Conservation (phyloP, 2,797 vertebrate species). For the Mus caroli region DNA sequence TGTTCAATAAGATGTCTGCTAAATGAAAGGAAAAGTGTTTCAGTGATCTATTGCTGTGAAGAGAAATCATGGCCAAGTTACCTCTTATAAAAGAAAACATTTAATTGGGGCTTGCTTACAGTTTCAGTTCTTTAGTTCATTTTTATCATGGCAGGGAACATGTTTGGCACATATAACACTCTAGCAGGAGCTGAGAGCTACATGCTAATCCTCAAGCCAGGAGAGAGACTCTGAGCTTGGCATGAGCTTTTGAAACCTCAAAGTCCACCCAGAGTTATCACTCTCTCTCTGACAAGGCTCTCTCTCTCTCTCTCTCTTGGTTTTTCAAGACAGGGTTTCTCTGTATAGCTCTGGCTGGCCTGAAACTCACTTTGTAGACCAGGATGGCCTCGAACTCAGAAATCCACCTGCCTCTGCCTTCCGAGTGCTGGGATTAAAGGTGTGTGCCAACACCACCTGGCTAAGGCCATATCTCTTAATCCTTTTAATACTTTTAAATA, state of each 20-base stretch:
- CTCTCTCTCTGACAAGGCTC: background rate
- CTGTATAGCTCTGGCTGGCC: too few species aligned
- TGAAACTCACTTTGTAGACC: too few species aligned
- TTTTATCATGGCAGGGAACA: background rate
- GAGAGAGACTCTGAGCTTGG: background rate
- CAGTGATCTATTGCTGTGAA: background rate
- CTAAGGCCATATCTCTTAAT: background rate
- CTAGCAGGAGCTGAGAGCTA: background rate
- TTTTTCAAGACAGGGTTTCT: too few species aligned
- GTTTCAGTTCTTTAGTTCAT: background rate
- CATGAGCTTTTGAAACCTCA: background rate
- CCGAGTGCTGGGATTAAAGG: too few species aligned
- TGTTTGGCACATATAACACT: background rate
- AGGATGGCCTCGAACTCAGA: too few species aligned
- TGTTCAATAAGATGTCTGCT: conserved; percentile 31
- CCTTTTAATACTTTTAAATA: background rate
- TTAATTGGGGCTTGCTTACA: background rate
- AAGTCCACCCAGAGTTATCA: background rate
- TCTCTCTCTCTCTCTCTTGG: background rate
- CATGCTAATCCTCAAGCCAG: background rate
- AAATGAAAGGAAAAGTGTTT: background rate
- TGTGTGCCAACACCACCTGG: too few species aligned
- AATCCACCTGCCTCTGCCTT: too few species aligned
- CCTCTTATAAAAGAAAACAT: background rate
- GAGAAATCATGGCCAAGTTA: background rate